Conservation (phyloP, 1,140 invertebrate genomes). For the Cotesia vestalis region DNA sequence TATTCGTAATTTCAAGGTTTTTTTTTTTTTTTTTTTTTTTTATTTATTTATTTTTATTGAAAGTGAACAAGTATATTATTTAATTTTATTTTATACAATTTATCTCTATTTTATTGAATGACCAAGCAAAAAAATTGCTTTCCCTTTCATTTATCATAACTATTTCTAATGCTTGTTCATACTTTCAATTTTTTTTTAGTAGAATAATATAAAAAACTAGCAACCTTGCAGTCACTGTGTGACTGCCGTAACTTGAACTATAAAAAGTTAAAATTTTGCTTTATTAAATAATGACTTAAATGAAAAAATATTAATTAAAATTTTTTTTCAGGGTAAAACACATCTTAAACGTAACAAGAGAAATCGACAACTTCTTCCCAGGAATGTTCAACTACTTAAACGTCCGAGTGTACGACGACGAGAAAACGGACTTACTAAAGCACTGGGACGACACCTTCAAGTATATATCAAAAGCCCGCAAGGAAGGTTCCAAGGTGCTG, state of each 20-base stretch:
- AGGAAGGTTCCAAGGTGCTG: conserved; percentile 89
- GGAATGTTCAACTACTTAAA: conserved; percentile 96
- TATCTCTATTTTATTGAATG: too few species aligned
- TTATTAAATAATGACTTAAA: too few species aligned
- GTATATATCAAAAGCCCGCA: conserved; percentile 93
- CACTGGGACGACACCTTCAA: conserved; percentile 98
- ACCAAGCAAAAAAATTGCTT: too few species aligned
- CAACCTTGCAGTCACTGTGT: too few species aligned
- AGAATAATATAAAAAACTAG: too few species aligned
- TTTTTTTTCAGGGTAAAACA: conserved; percentile 83
- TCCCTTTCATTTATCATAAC: conserved; percentile 29
- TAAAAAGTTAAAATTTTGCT: too few species aligned
- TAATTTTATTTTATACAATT: conserved; percentile 11
- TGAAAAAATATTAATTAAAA: conserved; percentile 18
- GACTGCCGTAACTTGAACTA: too few species aligned
- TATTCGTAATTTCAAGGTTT: not conserved
- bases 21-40: not conserved
- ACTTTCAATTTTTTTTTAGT: too few species aligned
- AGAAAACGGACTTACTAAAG: conserved; percentile 93
- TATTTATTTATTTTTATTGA: too few species aligned
- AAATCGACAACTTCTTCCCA: conserved; percentile 99
- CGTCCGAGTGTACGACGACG: conserved; percentile 95
- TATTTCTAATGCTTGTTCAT: too few species aligned
- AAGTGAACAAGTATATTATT: conserved; percentile 5
- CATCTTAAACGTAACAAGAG: conserved; percentile 96